Evolutionary conservation across 2,113 vertebrate genomes (phyloP), one percentile per base, ranked within the genome.

Genomic region (Drymodes brunneopygia): DNA sequence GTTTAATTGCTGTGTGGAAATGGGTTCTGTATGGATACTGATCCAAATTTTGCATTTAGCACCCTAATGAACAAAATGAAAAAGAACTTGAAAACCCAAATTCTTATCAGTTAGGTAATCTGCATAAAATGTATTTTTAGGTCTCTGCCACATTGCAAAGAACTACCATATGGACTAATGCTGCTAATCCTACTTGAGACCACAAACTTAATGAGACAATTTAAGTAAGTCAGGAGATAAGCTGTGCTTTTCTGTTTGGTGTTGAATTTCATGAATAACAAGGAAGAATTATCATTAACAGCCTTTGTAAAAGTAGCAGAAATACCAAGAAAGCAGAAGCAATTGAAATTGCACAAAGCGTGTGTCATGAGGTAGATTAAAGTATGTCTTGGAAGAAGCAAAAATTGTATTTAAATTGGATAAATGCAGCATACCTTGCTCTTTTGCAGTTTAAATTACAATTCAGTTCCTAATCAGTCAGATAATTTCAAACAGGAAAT

Each of bases 141-240:
- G 14, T 88, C 31, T 91, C 62, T 58, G 25, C 54, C 84, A 57
- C 11, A 17, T 40, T 71, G 28, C 20, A 72, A 66, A 74, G 71
- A 83, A 38, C 75, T 75, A n/a, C 66, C 21, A 33, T 80, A 64
- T 35, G 45, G 78, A 71, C 36, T 91, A 78, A 79, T 56, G 24
- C 10, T 96, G 62, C 60, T 97, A 95, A 95, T 91, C 90, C 84
- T 94, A 36, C 88, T 94, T 81, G 42, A 92, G 35, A 86, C 25
- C 60, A 67, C 90, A 83, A 87, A 88, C 2, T 25, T 83, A 95
- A 93, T 91, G 81, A 90, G 81, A 47, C 71, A 79, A 81, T 95
- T 89, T 91, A 89, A 93, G 69, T 45, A 94, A 93, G 60, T 29
- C 60, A 71, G 57, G 36, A 87, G 67, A 91, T 91, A 95, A 95